Evolutionary conservation across 2,113 vertebrate species (phyloP).

Genomic region (Rhombomys opimus): DNA sequence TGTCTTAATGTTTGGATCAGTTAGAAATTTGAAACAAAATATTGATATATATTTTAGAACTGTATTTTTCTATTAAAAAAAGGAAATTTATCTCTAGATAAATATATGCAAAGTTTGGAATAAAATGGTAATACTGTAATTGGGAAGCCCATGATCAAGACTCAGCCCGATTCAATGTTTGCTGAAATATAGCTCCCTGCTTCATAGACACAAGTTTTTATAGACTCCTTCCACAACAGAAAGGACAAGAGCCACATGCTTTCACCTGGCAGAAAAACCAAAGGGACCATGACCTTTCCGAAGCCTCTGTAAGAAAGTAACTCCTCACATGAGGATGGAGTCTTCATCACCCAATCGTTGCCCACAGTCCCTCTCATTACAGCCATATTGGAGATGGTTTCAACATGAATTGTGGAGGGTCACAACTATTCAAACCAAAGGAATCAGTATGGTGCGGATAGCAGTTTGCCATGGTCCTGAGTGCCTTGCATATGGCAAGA

Average conservation of each 20-base stretch:
- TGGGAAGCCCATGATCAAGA: background rate
- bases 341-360: background rate
- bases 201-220: background rate
- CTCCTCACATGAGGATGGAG: background rate
- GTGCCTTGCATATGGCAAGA: background rate
- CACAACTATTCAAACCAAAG: background rate
- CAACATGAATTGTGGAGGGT: background rate
- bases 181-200: background rate
- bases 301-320: background rate
- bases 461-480: background rate
- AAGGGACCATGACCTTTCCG: no score
- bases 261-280: background rate
- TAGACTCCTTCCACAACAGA: background rate
- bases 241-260: background rate
- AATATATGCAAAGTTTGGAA: background rate
- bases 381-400: background rate
- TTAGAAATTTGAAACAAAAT: background rate
- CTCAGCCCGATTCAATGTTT: background rate
- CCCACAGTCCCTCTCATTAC: background rate
- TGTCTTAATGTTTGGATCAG: background rate
- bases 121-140: background rate
- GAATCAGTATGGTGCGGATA: background rate
- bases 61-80: slow-evolving; percentile 26
- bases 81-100: background rate
- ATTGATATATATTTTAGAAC: background rate